Conservation (phyloP, 2,113 vertebrate species). For the Phalacrocorax brasilianus region DNA sequence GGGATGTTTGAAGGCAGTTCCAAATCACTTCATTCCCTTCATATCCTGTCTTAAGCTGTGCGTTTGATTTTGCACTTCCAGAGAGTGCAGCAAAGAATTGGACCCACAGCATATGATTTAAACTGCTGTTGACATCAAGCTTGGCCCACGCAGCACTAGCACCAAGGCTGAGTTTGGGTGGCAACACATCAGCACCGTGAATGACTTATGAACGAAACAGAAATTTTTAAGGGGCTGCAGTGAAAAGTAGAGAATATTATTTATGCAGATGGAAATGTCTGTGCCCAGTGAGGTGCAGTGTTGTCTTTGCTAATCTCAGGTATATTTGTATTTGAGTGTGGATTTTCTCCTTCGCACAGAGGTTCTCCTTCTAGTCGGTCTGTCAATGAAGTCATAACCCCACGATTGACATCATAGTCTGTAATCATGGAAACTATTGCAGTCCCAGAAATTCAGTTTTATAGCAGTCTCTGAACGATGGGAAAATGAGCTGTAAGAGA, state of each 20-base stretch:
- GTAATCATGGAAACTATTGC: background rate
- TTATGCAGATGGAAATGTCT: background rate
- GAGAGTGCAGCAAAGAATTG: background rate
- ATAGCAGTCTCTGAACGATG: background rate
- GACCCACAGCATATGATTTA: background rate
- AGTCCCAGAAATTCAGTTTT: background rate
- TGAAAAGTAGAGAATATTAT: background rate
- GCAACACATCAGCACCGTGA: background rate
- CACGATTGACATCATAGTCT: background rate
- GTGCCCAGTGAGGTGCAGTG: background rate
- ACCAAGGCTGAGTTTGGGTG: background rate
- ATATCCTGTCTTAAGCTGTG: background rate
- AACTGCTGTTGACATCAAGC: background rate
- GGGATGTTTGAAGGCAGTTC: background rate
- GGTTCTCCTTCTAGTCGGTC: background rate
- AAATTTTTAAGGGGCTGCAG: background rate
- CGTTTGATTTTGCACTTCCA: background rate
- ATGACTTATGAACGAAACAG: background rate
- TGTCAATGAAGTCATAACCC: slow-evolving; percentile 7
- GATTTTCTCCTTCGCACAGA: background rate
- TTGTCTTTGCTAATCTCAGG: slow-evolving; percentile 42
- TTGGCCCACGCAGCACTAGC: background rate
- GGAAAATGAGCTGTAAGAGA: slow-evolving; percentile 2
- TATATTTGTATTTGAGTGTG: background rate
- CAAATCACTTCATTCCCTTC: slow-evolving; percentile 25